Evolutionary conservation across 2,797 vertebrate genomes (phyloP).

Genomic region (Parotocinclus haroldoi): DNA sequence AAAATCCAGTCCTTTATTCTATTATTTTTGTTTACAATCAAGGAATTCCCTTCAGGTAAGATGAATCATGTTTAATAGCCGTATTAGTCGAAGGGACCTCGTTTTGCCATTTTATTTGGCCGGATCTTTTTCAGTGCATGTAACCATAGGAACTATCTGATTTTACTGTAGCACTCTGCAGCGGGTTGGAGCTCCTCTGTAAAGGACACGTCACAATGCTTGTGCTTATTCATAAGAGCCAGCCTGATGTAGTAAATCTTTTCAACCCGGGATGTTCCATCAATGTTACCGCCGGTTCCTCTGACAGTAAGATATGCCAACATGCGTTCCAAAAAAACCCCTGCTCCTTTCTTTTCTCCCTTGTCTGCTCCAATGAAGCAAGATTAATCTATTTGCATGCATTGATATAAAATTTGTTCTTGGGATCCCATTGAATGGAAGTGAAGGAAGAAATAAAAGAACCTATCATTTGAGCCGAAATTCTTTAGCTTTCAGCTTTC

Average conservation of each 20-base stretch:
- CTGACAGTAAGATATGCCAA: slow-evolving; percentile 44
- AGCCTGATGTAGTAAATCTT: slow-evolving; percentile 49
- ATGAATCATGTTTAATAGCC: slow-evolving; percentile 31
- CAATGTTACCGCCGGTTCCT: slow-evolving; percentile 48
- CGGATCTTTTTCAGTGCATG: slow-evolving; percentile 37
- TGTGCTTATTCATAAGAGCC: slow-evolving; percentile 46
- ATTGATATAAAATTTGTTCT: slow-evolving; percentile 46
- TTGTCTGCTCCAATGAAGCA: slow-evolving; percentile 54
- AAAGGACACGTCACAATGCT: slow-evolving; percentile 41
- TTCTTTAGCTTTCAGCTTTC: slow-evolving; percentile 34
- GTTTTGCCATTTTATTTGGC: slow-evolving; percentile 15
- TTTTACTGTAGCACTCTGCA: slow-evolving; percentile 38
- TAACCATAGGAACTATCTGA: slow-evolving; percentile 31
- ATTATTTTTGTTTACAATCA: too few relatives aligned
- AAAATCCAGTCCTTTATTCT: too few relatives aligned
- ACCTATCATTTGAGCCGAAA: slow-evolving; percentile 26
- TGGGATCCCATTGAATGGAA: slow-evolving; percentile 42
- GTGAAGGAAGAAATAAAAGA: slow-evolving; percentile 37
- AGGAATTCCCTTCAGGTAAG: too few relatives aligned
- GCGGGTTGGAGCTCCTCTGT: slow-evolving; percentile 36
- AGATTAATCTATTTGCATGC: slow-evolving; percentile 50
- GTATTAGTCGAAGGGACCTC: slow-evolving; percentile 27
- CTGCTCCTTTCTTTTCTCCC: slow-evolving; percentile 39
- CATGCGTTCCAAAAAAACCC: slow-evolving; percentile 36
- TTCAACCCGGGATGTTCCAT: slow-evolving; percentile 52